phyloP scores from a whole-genome alignment of 2,113 vertebrate species.

The Machaerirhynchus nigripectus region DNA sequence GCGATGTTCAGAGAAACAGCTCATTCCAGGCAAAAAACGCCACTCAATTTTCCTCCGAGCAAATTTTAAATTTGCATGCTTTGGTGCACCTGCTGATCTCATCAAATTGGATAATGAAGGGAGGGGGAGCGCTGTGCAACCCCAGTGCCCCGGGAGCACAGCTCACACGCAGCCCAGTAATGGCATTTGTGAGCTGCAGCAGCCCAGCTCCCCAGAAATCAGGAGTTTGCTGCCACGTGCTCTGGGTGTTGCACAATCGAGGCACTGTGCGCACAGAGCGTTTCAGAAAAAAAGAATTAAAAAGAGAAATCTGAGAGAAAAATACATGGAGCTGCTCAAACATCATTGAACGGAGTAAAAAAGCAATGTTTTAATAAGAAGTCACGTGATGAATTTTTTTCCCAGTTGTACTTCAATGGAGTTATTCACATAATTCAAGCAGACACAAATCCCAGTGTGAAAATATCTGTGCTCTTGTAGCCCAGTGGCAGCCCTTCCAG shows the following conservation, averaged over 20 bases:
- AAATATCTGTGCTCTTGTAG: background rate
- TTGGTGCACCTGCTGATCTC: slow-evolving; percentile 9
- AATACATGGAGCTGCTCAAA: background rate
- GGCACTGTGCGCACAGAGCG: background rate
- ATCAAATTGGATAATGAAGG: background rate
- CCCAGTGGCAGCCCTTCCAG: slow-evolving; percentile 34
- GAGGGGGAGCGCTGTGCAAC: background rate
- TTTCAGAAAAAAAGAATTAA: background rate
- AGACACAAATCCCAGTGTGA: slow-evolving; percentile 46
- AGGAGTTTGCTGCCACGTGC: background rate
- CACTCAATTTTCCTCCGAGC: background rate
- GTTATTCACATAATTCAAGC: slow-evolving; percentile 36
- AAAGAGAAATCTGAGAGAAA: background rate
- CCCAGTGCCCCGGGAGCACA: background rate
- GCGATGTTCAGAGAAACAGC: background rate
- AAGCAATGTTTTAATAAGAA: slow-evolving; percentile 13
- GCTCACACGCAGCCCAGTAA: background rate
- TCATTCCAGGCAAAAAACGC: background rate
- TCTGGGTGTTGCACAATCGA: background rate
- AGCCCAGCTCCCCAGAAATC: background rate
- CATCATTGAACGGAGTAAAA: background rate
- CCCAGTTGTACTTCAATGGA: slow-evolving; percentile 13
- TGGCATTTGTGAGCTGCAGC: background rate
- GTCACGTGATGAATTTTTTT: background rate
- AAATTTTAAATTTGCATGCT: background rate